These are phyloP conservation scores for Ichneumoninae sp. DNA, from an alignment of 2,888 invertebrate species.

Conservation along the genomic window DNA sequence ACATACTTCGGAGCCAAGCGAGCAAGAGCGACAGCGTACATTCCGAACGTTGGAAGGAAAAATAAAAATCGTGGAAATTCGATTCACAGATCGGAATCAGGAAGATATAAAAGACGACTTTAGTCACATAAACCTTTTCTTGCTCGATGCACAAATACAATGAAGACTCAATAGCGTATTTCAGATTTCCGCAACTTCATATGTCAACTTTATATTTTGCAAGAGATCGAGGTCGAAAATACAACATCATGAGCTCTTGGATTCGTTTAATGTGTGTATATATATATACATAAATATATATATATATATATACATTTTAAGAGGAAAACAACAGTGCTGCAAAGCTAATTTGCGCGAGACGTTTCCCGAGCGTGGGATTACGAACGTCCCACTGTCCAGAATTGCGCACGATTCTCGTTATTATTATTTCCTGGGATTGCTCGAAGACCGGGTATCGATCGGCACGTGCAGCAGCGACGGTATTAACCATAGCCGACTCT, in stretches of 20 bases:
- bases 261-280: too few relatives aligned
- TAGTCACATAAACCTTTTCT: too few relatives aligned
- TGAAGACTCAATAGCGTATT: not conserved
- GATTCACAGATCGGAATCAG: not conserved
- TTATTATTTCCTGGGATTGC: constrained; percentile 60
- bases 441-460: constrained; percentile 60
- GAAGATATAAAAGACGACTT: not conserved
- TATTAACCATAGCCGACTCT: constrained; percentile 31
- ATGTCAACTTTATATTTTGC: not conserved
- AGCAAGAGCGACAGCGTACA: not conserved
- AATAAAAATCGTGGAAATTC: not conserved
- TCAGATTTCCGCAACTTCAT: not conserved
- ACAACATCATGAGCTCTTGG: too few relatives aligned
- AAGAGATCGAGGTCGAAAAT: not conserved
- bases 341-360: not conserved
- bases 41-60: not conserved
- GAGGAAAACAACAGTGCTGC: not conserved
- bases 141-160: not conserved
- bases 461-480: constrained; percentile 48
- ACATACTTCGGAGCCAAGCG: not conserved
- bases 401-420: constrained; percentile 48
- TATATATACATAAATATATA: not conserved
- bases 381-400: constrained; percentile 51
- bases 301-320: not conserved
- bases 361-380: constrained; percentile 29